Evolutionary conservation across 53 echinoderm and acorn worm genomes (phyloP).

Genomic region (Mesocentrotus franciscanus): DNA sequence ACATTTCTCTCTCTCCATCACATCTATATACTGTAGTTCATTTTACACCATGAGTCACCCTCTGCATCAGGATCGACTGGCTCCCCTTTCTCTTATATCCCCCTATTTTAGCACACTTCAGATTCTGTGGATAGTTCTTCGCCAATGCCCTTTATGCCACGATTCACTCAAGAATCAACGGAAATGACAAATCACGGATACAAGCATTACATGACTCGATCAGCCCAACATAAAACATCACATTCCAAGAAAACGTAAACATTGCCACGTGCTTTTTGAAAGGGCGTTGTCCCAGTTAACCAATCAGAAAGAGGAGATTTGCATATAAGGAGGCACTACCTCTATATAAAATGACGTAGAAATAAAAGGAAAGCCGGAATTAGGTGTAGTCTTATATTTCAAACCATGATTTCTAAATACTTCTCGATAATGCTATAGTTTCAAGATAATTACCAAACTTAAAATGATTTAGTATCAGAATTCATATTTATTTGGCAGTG

Average conservation of each 20-base stretch:
- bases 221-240: background rate
- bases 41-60: too few species aligned
- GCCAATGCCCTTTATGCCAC: background rate
- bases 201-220: background rate
- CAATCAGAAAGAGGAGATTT: slow-evolving; percentile 23
- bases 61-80: too few species aligned
- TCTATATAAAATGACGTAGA: slow-evolving; percentile 26
- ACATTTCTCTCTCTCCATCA: background rate
- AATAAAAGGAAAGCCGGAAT: background rate
- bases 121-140: too few species aligned
- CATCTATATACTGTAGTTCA: background rate
- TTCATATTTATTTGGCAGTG: background rate
- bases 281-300: slow-evolving; percentile 51
- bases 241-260: background rate
- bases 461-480: background rate
- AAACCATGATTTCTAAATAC: background rate
- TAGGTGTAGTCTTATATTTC: slow-evolving; percentile 20
- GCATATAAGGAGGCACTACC: background rate
- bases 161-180: background rate
- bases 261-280: slow-evolving; percentile 46
- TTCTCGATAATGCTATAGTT: background rate
- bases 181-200: background rate
- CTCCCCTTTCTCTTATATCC: background rate
- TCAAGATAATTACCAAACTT: background rate
- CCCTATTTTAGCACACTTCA: background rate